A percentile compares a stretch with the other conserved stretches of the same genome.
Conservation (phyloP, 2,113 vertebrate genomes). For the Spizaetus ornatus region DNA sequence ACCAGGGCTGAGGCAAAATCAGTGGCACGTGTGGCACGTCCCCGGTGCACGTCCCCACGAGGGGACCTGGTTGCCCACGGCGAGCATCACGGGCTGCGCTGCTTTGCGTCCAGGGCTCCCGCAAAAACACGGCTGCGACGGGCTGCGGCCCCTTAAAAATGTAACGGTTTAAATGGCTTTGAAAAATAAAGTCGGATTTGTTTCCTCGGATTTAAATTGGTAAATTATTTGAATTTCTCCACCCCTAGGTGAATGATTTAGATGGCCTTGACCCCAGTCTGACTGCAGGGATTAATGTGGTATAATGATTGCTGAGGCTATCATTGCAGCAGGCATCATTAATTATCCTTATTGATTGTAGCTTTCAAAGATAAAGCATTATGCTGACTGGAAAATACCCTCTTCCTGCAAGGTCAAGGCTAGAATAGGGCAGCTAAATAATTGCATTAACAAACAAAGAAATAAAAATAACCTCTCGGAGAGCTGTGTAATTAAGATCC, state of each 20-base stretch:
- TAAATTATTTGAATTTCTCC: conserved; percentile 98
- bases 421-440: conserved; percentile 89
- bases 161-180: not conserved
- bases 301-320: conserved; percentile 99
- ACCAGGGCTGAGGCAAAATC: not conserved
- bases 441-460: conserved; percentile 85
- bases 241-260: conserved; percentile 94
- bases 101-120: not conserved
- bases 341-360: conserved; percentile 99
- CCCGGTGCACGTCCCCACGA: fast-evolving
- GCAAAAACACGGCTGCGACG: not conserved
- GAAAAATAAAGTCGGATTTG: conserved; percentile 67
- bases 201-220: conserved; percentile 83
- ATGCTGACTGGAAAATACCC: conserved; percentile 99
- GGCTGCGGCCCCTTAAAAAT: not conserved
- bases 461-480: conserved; percentile 81
- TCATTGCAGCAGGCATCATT: conserved; percentile 99
- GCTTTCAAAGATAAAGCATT: conserved; percentile 99
- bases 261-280: conserved; percentile 96
- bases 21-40: fast-evolving
- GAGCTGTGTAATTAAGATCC: conserved; percentile 81
- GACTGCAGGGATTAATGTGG: conserved; percentile 98
- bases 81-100: not conserved
- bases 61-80: not conserved
- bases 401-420: conserved; percentile 96